Evolutionary conservation across 1,140 invertebrate genomes (phyloP), one percentile per base, ranked within the genome.

Genomic region (Neoseiulus cucumeris): DNA sequence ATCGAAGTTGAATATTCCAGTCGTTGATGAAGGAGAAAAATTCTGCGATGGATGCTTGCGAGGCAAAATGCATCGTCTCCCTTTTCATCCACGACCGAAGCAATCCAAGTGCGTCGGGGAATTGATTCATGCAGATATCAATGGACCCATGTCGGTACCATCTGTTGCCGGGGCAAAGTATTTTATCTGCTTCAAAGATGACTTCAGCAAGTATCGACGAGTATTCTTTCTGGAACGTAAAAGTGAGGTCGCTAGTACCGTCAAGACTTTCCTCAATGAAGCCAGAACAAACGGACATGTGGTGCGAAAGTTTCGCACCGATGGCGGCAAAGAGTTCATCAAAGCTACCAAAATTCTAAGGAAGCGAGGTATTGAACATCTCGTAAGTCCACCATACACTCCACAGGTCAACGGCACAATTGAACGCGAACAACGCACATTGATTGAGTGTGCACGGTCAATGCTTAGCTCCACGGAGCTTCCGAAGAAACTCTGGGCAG

Each of bases 71-170:
- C n/a, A n/a, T n/a, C n/a, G n/a, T n/a, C n/a, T n/a, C n/a, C n/a
- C n/a, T n/a, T n/a, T n/a, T n/a, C n/a, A n/a, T n/a, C n/a, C n/a
- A n/a, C n/a, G n/a, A n/a, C n/a, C n/a, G n/a, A n/a, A n/a, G n/a
- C n/a, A n/a, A n/a, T n/a, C n/a, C n/a, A n/a, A n/a, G n/a, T n/a
- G n/a, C n/a, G n/a, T n/a, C n/a, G n/a, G n/a, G n/a, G n/a, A n/a
- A n/a, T n/a, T n/a, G n/a, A n/a, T n/a, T n/a, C n/a, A n/a, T n/a
- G n/a, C n/a, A 33, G 76, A 80, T 72, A 68, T 76, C 0, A 76
- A 75, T 66, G 77, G 76, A 0, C 75, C 76, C 17, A 77, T 80
- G 72, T 67, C 74, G 30, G 67, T 64, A 18, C 64, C 64, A 17
- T 78, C 75, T 0, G 25, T 74, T 20, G 70, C 71, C 14, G 72